Evolutionary conservation across 2,797 vertebrate species (phyloP).

Genomic region (Danio jaintianensis): DNA sequence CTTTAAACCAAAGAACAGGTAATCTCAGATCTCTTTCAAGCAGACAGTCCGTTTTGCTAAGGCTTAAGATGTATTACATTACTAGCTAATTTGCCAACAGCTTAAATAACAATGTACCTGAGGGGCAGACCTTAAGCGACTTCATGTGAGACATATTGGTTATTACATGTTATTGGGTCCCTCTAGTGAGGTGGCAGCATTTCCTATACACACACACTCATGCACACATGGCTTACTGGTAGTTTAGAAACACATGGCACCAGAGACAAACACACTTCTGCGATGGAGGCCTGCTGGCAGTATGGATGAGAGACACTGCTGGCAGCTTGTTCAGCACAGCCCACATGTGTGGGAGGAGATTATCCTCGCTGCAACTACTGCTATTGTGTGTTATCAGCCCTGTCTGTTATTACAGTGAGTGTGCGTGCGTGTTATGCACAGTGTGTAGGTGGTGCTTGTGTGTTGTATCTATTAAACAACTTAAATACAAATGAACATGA

Average conservation of each 20-base stretch:
- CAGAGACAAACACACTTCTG: slow-evolving; percentile 43
- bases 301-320: slow-evolving; percentile 55
- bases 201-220: slow-evolving; percentile 4
- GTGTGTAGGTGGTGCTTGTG: slow-evolving; percentile 6
- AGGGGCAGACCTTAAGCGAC: neutral
- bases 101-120: neutral
- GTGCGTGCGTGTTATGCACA: slow-evolving; percentile 24
- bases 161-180: slow-evolving; percentile 26
- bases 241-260: slow-evolving; percentile 41
- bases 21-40: neutral
- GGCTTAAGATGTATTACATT: neutral
- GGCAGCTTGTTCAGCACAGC: slow-evolving; percentile 53
- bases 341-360: slow-evolving; percentile 61
- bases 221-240: slow-evolving; percentile 47
- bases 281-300: slow-evolving; percentile 51
- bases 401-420: slow-evolving; percentile 52
- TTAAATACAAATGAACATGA: slow-evolving; percentile 6
- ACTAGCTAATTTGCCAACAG: neutral
- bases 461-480: slow-evolving; percentile 30
- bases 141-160: slow-evolving; percentile 17
- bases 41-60: neutral
- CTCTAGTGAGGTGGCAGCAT: slow-evolving; percentile 32
- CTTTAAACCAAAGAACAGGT: slow-evolving; percentile 1
- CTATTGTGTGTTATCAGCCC: slow-evolving; percentile 60
- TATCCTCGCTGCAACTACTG: slow-evolving; percentile 51